These are phyloP conservation scores for Platichthys flesus DNA, from an alignment of 2,113 vertebrate species.

Conservation along the genomic window DNA sequence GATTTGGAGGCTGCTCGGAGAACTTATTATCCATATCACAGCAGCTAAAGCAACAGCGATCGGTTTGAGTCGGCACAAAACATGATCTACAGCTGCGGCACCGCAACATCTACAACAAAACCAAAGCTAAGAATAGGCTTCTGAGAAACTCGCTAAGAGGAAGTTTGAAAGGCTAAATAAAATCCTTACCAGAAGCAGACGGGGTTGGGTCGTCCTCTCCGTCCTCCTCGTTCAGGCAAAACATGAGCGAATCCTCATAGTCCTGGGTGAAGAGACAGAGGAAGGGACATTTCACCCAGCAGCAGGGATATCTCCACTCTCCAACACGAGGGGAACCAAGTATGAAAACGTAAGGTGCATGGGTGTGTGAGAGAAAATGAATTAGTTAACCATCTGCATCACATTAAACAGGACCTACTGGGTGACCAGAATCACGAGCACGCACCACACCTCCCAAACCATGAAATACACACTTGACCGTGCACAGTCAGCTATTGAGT, in stretches of 20 bases:
- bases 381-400: slow-evolving; percentile 68
- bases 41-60: slow-evolving; percentile 60
- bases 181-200: slow-evolving; percentile 62
- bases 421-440: slow-evolving; percentile 42
- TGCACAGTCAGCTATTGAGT: slow-evolving; percentile 55
- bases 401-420: slow-evolving; percentile 57
- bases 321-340: slow-evolving; percentile 18
- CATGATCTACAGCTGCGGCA: slow-evolving; percentile 17
- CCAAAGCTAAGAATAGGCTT: slow-evolving; percentile 30
- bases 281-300: slow-evolving; percentile 28
- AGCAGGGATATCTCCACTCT: slow-evolving; percentile 5
- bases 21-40: slow-evolving; percentile 37
- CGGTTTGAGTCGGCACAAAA: slow-evolving; percentile 28
- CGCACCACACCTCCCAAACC: slow-evolving; percentile 51
- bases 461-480: slow-evolving; percentile 49
- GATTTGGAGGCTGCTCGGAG: slow-evolving; percentile 45
- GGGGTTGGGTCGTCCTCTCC: slow-evolving; percentile 56
- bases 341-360: slow-evolving; percentile 48
- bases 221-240: slow-evolving; percentile 70
- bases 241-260: slow-evolving; percentile 72
- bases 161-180: slow-evolving; percentile 13
- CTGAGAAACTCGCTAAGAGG: neutral
- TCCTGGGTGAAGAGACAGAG: slow-evolving; percentile 60
- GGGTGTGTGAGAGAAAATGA: slow-evolving; percentile 40
- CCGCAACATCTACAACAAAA: slow-evolving; percentile 29